phyloP scores from a whole-genome alignment of 2,113 vertebrate species.

The Lepus americanus region DNA sequence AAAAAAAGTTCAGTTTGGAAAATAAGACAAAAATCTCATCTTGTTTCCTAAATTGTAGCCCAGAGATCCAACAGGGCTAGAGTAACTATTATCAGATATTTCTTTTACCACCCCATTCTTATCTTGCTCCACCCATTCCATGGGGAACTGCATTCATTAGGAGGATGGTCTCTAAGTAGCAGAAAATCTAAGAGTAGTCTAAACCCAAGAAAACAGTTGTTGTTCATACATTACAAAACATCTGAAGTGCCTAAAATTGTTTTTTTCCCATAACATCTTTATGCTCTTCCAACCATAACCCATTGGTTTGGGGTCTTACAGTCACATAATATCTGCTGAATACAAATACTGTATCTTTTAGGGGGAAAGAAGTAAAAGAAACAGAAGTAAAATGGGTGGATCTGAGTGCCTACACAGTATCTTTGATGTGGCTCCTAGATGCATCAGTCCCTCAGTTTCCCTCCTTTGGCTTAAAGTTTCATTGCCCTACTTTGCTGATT shows the following conservation, averaged over 20 bases:
- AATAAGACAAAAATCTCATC: background rate
- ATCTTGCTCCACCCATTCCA: background rate
- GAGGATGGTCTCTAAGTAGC: background rate
- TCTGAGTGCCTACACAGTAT: too few species aligned
- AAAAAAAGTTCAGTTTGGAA: background rate
- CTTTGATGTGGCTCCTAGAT: background rate
- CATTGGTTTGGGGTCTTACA: background rate
- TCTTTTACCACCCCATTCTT: background rate
- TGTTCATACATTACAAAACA: background rate
- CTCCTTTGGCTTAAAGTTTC: too few species aligned
- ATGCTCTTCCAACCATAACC: background rate
- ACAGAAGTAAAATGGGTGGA: background rate
- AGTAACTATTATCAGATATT: background rate
- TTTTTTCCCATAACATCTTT: background rate
- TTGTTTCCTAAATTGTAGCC: background rate
- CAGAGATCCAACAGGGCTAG: background rate
- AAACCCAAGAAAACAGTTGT: background rate
- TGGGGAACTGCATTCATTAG: background rate
- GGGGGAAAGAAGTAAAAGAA: background rate
- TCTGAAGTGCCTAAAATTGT: background rate
- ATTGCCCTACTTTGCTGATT: too few species aligned
- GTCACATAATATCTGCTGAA: background rate
- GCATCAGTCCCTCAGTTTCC: too few species aligned
- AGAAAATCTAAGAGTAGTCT: constrained; percentile 1
- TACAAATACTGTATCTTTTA: background rate